Evolutionary conservation across 2,113 vertebrate species (phyloP).

Genomic region (Rhinoderma darwinii): DNA sequence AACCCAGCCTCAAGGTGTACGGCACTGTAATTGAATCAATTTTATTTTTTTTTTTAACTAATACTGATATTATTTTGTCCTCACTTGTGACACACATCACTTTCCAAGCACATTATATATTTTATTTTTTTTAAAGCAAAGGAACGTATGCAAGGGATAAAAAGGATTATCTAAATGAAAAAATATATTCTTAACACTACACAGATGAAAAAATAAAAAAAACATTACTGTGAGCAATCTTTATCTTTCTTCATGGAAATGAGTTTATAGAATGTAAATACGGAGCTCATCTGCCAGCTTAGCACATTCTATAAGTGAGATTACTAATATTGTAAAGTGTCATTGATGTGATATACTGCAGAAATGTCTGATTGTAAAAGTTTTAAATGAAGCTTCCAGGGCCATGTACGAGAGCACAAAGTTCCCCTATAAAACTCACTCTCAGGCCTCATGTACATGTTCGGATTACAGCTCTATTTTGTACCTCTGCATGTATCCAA

Average conservation of each 20-base stretch:
- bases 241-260: not conserved
- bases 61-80: conserved; percentile 5
- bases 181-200: not conserved
- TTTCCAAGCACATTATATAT: not conserved
- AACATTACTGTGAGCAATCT: not conserved
- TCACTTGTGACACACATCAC: not conserved
- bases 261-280: conserved; percentile 19
- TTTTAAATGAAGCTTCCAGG: not conserved
- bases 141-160: not conserved
- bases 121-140: not conserved
- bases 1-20: too few relatives aligned
- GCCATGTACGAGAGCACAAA: not conserved
- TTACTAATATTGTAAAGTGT: conserved; percentile 24
- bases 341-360: conserved; percentile 18
- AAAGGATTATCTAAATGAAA: not conserved
- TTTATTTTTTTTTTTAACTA: not conserved
- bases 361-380: not conserved
- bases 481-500: not conserved
- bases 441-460: too few relatives aligned
- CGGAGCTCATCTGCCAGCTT: not conserved
- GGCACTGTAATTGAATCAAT: too few relatives aligned
- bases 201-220: not conserved
- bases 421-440: not conserved
- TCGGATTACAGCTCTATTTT: not conserved
- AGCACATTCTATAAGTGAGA: not conserved